Evolutionary conservation across 2,113 vertebrate species (phyloP).

Genomic region (Okapia johnstoni): DNA sequence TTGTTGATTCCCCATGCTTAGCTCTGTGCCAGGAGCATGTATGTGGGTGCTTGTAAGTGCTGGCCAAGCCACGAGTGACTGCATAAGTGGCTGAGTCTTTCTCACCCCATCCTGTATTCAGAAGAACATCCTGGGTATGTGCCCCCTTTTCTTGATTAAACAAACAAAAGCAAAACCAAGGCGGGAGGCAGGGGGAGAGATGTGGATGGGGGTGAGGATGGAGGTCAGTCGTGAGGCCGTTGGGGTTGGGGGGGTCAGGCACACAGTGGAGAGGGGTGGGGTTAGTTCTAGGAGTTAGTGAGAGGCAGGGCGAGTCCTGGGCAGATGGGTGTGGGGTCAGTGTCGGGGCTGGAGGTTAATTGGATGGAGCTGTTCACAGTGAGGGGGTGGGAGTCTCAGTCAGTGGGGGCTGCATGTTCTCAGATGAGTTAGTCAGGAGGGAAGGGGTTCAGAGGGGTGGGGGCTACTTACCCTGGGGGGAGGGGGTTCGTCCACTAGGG

Average conservation of each 20-base stretch:
- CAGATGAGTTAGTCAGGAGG: constrained; percentile 47
- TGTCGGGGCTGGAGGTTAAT: neutral
- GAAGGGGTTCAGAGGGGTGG: neutral
- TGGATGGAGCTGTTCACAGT: neutral
- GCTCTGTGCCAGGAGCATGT: accelerated
- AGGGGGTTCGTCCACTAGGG: constrained; percentile 66
- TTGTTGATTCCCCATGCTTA: neutral
- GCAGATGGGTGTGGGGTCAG: neutral
- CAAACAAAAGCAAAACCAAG: neutral
- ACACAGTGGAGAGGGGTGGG: neutral
- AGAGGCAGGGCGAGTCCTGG: neutral
- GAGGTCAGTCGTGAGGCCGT: neutral
- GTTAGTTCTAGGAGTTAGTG: constrained; percentile 16
- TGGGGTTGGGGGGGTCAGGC: neutral
- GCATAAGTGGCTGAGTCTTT: neutral
- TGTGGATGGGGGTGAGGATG: neutral
- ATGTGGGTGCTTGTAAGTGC: neutral
- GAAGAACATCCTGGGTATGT: neutral
- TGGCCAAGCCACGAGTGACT: neutral
- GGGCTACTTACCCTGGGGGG: constrained; percentile 68
- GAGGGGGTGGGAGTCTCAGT: neutral
- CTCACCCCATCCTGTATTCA: neutral
- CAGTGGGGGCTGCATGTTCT: constrained; percentile 53
- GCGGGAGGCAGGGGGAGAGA: neutral
- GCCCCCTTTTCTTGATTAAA: neutral